Evolutionary conservation across 2,888 invertebrate species (phyloP), one percentile per base, ranked within the genome.

Genomic region (Gymnocheta viridis): DNA sequence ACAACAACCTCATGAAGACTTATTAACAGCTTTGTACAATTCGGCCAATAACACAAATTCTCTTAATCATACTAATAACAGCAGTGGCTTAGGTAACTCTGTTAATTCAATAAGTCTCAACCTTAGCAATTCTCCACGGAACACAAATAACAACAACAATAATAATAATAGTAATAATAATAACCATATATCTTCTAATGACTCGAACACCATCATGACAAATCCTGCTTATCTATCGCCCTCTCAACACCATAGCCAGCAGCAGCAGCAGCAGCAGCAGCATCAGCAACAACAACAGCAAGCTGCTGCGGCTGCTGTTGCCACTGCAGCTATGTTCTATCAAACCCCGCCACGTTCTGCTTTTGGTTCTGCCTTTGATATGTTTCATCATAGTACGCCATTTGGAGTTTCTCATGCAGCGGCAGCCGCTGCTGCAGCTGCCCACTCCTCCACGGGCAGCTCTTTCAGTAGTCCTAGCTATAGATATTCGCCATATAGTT

Each of bases 361-460:
- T 54, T 91, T 91, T 82, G 91, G 91, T 38, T 89, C 91, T 86
- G 91, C 91, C 87, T 91, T 91, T 87, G 92, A 92, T 89, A 91
- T 92, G 91, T 92, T 92, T 89, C 92, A 92, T 83, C 92, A 92
- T 87, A 92, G 91, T 86, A 92, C 91, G 51, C 91, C 91, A 80
- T 92, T 92, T 81, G 92, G 91, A 70, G 90, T 91, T 77, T 89
- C 90, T 62, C 88, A 88, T 81, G 89, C 89, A 79, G 89, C 90
- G 70, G 89, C 89, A 60, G 89, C 89, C 47, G 89, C 89, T 66
- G 89, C 89, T 44, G 90, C 89, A 54, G 89, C 85, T 27, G 89
- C 88, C 12, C 90, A 90, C 70, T 87, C 88, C 56, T 88, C 89
- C 81, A 89, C 89, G 88, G 88, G 89, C 81, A 89, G 88, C 81